Evolutionary conservation across 2,888 invertebrate species (phyloP).

Genomic region (Harmothoe impar): DNA sequence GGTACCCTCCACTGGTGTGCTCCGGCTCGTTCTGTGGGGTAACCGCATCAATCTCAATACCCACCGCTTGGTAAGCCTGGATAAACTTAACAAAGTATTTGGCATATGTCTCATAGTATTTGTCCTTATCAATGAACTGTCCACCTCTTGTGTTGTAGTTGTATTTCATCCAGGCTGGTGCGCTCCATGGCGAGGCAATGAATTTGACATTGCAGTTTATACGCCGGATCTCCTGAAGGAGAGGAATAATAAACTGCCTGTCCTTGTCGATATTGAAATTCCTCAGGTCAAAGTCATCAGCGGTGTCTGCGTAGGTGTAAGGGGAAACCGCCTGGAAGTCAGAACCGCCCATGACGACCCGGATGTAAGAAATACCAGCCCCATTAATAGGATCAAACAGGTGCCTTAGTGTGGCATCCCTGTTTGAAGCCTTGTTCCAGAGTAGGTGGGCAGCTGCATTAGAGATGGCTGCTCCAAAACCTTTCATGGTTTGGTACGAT

Average conservation of each 20-base stretch:
- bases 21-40: slow-evolving; percentile 70
- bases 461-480: slow-evolving; percentile 69
- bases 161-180: slow-evolving; percentile 70
- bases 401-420: slow-evolving; percentile 54
- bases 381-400: slow-evolving; percentile 65
- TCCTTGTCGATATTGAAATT: slow-evolving; percentile 68
- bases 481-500: slow-evolving; percentile 66
- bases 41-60: slow-evolving; percentile 68
- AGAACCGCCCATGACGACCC: slow-evolving; percentile 69
- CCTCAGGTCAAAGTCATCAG: slow-evolving; percentile 64
- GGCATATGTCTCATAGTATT: slow-evolving; percentile 64
- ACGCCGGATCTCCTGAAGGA: slow-evolving; percentile 65
- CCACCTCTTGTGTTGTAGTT: not conserved
- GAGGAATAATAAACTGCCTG: slow-evolving; percentile 66
- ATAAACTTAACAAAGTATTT: slow-evolving; percentile 69
- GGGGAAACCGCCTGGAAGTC: slow-evolving; percentile 68
- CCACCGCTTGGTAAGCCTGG: slow-evolving; percentile 67
- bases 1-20: slow-evolving; percentile 66
- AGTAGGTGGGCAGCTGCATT: slow-evolving; percentile 67
- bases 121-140: not conserved
- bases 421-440: slow-evolving; percentile 63
- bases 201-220: slow-evolving; percentile 66
- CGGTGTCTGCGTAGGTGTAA: slow-evolving; percentile 68
- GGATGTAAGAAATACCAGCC: slow-evolving; percentile 67
- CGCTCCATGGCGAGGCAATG: slow-evolving; percentile 69